A percentile compares a stretch with the other conserved stretches of the same genome.
These are phyloP conservation scores for Kryptolebias marmoratus DNA, from an alignment of 2,113 vertebrate species.

Conservation along the genomic window DNA sequence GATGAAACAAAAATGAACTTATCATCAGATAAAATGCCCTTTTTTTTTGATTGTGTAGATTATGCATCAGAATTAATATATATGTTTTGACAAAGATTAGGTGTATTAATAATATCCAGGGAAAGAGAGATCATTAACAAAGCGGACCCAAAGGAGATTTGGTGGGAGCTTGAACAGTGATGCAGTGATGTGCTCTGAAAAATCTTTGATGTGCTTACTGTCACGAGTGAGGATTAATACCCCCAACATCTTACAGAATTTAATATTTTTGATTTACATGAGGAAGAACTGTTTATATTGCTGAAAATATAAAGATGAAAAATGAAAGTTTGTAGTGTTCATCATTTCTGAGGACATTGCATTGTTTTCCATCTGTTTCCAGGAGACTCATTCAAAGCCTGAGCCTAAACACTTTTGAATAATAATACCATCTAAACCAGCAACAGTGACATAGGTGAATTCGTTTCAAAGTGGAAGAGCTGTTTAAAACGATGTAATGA, in stretches of 20 bases:
- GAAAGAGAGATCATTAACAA: conserved; percentile 22
- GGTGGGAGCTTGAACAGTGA: conserved; percentile 51
- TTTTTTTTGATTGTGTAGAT: conserved; percentile 23
- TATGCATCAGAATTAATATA: conserved; percentile 15
- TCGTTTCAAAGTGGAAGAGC: no score
- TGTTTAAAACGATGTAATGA: no score
- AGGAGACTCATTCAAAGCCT: not conserved
- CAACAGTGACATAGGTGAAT: not conserved
- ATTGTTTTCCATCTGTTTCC: not conserved
- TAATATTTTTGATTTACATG: conserved; percentile 63
- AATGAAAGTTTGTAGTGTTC: not conserved
- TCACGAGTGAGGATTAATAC: conserved; percentile 61
- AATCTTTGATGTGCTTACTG: conserved; percentile 64
- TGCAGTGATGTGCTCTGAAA: conserved; percentile 58
- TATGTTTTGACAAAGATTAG: conserved; percentile 19
- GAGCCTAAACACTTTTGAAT: not conserved
- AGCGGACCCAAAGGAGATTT: conserved; percentile 1
- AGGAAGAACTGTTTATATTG: conserved; percentile 35
- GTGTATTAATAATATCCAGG: conserved; percentile 24
- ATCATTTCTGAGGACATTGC: not conserved
- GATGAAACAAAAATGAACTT: conserved; percentile 29
- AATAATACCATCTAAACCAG: no score
- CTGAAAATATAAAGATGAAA: conserved; percentile 10
- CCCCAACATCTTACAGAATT: conserved; percentile 38
- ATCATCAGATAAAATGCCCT: conserved; percentile 24